phyloP scores from a whole-genome alignment of 2,888 invertebrate genomes.

The Drosophila anceps region DNA sequence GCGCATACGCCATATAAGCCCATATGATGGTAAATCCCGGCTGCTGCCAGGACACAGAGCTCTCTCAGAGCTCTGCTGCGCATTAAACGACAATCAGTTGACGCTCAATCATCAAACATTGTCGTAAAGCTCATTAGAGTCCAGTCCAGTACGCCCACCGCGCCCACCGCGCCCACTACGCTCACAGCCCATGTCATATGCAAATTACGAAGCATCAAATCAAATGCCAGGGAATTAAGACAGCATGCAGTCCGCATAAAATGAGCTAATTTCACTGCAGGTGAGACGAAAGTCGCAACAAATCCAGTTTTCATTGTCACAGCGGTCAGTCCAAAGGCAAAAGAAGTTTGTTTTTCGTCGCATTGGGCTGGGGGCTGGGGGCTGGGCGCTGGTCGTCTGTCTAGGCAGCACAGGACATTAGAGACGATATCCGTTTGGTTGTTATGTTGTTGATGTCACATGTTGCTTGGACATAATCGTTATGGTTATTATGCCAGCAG shows the following conservation, averaged over 20 bases:
- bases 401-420: background rate
- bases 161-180: background rate
- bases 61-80: slow-evolving; percentile 1
- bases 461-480: slow-evolving; percentile 69
- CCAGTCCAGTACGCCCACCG: no score
- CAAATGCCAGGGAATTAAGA: slow-evolving; percentile 32
- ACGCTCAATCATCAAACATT: slow-evolving; percentile 33
- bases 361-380: background rate
- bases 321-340: slow-evolving; percentile 26
- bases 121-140: slow-evolving; percentile 41
- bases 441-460: slow-evolving; percentile 64
- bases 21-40: background rate
- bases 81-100: slow-evolving; percentile 54
- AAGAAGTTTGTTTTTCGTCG: background rate
- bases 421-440: slow-evolving; percentile 30
- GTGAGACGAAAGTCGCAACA: slow-evolving; percentile 42
- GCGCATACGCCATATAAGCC: slow-evolving; percentile 47
- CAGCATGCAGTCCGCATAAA: slow-evolving; percentile 44
- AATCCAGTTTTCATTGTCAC: slow-evolving; percentile 41
- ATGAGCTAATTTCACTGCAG: slow-evolving; percentile 56
- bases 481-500: slow-evolving; percentile 50
- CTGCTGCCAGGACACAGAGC: background rate
- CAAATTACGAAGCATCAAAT: slow-evolving; percentile 54
- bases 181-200: slow-evolving; percentile 35
- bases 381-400: background rate